Evolutionary conservation across 1,140 invertebrate species (phyloP), one percentile per base, ranked within the genome.

Genomic region (Pogonomyrmex barbatus): DNA sequence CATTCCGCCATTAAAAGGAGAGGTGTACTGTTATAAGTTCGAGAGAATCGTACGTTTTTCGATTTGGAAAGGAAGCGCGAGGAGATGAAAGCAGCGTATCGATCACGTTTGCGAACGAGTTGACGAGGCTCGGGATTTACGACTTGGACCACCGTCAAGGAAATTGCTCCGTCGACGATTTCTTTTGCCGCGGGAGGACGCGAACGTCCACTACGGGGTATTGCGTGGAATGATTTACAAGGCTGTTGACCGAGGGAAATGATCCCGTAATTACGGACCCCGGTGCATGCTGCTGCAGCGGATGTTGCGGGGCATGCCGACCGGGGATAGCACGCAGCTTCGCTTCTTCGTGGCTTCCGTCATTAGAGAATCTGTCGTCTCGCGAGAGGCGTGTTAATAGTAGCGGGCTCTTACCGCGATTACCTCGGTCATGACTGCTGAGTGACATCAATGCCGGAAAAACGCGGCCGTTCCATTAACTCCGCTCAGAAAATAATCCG

Each of bases 171-270:
- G 30, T 54, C 75, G 33, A 47, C 12, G 58, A n/a, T 82, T 56
- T 85, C 89, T 83, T 83, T 89, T 84, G 71, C 47, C 83, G 82
- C 73, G 68, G 63, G 71, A 76, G 54, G 65, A 86, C 71, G 86
- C 78, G 71, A 75, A 60, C 86, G 76, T 90, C 81, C 82, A 77
- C 71, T 81, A 71, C 52, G 68, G 88, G 70, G 79, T 77, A 54
- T 63, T 81, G 62, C 85, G 75, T 56, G 79, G 79, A 68, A 90
- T 90, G 89, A 90, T 90, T 90, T 90, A 88, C 89, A 90, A 86
- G 89, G 89, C 89, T 89, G 81, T 90, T 90, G 89, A 90, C 89
- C 89, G 89, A 83, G 58, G 88, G 90, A 90, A 90, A 90, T 88
- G 86, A 90, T 85, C 86, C 85, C 79, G 88, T 90, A 90, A 90